Conservation (phyloP, 2,797 vertebrate species). For the Characodon lateralis region DNA sequence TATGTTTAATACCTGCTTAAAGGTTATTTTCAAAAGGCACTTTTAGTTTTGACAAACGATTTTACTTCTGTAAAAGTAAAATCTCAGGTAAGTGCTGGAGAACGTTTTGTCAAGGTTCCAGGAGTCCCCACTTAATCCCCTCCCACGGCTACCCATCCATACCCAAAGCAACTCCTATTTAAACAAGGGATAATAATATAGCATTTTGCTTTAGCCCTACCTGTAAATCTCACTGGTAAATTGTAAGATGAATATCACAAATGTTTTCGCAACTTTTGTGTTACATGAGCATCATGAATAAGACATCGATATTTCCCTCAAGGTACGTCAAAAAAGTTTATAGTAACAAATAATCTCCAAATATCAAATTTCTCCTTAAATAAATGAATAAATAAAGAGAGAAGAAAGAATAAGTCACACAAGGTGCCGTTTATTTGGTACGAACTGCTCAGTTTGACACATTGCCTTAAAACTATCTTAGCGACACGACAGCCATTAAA, state of each 20-base stretch:
- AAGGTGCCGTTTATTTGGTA: slow-evolving; percentile 67
- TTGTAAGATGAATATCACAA: not conserved
- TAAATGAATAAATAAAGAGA: not conserved
- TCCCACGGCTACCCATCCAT: no score
- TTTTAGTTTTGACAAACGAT: not conserved
- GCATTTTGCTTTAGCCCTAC: not conserved
- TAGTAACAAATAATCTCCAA: no score
- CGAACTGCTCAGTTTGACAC: slow-evolving; percentile 35
- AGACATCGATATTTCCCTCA: not conserved
- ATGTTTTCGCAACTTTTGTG: not conserved
- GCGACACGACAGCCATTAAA: slow-evolving; percentile 43
- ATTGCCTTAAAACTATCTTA: slow-evolving; percentile 40
- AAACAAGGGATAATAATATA: no score
- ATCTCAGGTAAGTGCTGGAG: not conserved
- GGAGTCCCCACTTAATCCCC: no score
- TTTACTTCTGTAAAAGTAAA: not conserved
- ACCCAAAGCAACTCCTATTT: no score
- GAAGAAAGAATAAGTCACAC: slow-evolving; percentile 18
- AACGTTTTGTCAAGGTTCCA: not conserved
- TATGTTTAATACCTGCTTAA: not conserved
- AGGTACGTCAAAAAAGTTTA: no score
- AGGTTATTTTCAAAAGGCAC: not conserved
- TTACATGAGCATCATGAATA: not conserved
- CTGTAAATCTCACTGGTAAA: not conserved
- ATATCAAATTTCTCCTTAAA: not conserved